Base-by-base conservation (phyloP, 2,113 vertebrate genomes). In the Cheirogaleus medius region DNA sequence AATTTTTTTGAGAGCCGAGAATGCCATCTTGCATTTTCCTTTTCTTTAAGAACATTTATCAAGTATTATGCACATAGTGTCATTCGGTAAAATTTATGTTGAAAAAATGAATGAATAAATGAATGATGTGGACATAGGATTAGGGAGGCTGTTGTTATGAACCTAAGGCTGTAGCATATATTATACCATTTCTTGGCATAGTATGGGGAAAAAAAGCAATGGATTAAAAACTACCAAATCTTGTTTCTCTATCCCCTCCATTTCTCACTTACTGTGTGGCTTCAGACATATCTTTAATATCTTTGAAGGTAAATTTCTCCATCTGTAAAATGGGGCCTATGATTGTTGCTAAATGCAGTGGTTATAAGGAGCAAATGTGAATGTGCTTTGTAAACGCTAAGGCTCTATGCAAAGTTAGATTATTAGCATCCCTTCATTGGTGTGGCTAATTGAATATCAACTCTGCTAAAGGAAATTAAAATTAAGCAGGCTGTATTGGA, bases 391-490 rank as follows among this genome's bases (percentile, higher is more conserved):
- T 88, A 85, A 82, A 73, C 6, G 6, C 49, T 29, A 85, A 76
- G 34, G 49, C 80, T 78, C 39, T 49, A 5, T 12, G 23, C 85
- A 39, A 77, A 83, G 73, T 89, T 74, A 73, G 68, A 84, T 80
- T 89, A 94, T 94, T 68, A 37, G 34, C n/a, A 32, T 32, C 71
- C 81, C 23, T 88, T 88, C 82, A 84, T 47, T 90, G 66, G 29
- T 92, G 94, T 94, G 66, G 94, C 63, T 95, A 96, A 96, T 95
- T 82, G 91, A 95, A 91, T 91, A 95, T 87, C 88, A 95, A 39
- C 96, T 81, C 60, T 74, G 32, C 82, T 94, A 23, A 93, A 87
- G 83, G 83, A 95, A 94, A 96, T 95, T 85, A 87, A 91, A 96
- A 93, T 91, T 58, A 94, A 87, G 74, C 71, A 64, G 56, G 52